Percentiles rank a stretch among this genome's conserved stretches.
phyloP scores from a whole-genome alignment of 2,113 vertebrate species.

The Orthonyx spaldingii region DNA sequence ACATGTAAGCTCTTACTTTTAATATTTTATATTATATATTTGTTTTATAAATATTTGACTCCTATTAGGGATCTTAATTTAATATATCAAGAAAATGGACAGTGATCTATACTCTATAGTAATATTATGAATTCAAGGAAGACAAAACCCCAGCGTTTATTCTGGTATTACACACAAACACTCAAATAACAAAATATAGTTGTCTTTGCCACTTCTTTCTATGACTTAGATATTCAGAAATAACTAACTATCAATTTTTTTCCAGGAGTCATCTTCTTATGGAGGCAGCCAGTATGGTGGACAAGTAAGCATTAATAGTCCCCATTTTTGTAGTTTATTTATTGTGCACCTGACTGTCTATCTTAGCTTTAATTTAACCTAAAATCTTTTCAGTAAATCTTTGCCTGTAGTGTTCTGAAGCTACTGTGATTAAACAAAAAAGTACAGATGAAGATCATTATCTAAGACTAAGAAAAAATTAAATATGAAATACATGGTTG shows the following conservation, averaged over 20 bases:
- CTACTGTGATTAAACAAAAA: not conserved
- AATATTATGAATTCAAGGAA: not conserved
- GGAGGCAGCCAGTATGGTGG: conserved; percentile 32
- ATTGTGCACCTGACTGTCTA: not conserved
- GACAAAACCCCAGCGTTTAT: not conserved
- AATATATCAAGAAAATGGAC: not conserved
- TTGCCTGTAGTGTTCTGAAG: not conserved
- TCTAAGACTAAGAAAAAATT: not conserved
- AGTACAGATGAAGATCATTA: not conserved
- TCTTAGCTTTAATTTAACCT: not conserved
- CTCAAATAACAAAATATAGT: not conserved
- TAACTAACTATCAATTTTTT: not conserved
- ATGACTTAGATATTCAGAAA: not conserved
- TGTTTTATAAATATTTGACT: not conserved
- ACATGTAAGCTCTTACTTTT: conserved; percentile 1
- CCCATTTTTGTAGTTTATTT: not conserved
- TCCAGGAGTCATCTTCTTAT: conserved; percentile 28
- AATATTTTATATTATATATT: not conserved
- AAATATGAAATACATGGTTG: not conserved
- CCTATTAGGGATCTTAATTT: not conserved
- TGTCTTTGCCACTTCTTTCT: not conserved
- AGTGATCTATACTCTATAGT: not conserved
- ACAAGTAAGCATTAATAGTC: conserved; percentile 32
- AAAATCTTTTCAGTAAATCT: not conserved
- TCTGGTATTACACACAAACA: not conserved